Base-by-base conservation (phyloP, 2,888 invertebrate genomes). In the Odontocerum albicorne region DNA sequence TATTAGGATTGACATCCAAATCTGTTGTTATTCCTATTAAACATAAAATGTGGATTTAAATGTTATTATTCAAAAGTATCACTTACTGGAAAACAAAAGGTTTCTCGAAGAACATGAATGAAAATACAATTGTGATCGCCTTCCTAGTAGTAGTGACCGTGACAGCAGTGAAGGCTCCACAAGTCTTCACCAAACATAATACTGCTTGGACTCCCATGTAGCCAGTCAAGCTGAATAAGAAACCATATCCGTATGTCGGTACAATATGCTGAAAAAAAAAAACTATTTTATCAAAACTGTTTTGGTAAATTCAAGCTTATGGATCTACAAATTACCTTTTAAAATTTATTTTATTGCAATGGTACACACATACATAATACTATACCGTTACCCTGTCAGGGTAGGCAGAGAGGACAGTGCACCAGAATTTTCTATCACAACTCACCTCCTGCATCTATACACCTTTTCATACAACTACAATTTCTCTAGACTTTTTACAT, bases 131-230 rank as follows among this genome's bases (percentile, higher is more conserved):
- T 2, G 96, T 93, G 13, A 97, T 81, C 1, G 93, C 95, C 74
- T 97, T 96, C 43, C 93, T 77, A 66, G 88, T 90, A 0, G 92
- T 93, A 8, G 93, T 93, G 1, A 96, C 92, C 0, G 96, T 96
- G 0, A 96, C 96, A 0, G 97, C 95, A 31, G 90, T 83, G 13
- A 96, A 88, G 6, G 96, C 97, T 22, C 96, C 97, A 67, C 89
- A 88, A 27, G 88, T 87, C 64, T 91, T 82, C 0, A 98, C 95
- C 55, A 96, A 72, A 0, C 92, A 92, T 17, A 98, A 76, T 3
- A 98, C 96, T 31, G 96, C 88, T 69, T 96, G 95, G 46, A 97
- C 85, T 0, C 97, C 97, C 65, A 96, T 75, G 72, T 96, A 98
- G 1, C 97, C 96, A 19, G 91, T 87, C 3, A 92, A 64, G 6